A percentile compares a stretch with the other conserved stretches of the same genome.
These are phyloP conservation scores for Dromaius novaehollandiae DNA, from an alignment of 2,113 vertebrate genomes.

Conservation along the genomic window DNA sequence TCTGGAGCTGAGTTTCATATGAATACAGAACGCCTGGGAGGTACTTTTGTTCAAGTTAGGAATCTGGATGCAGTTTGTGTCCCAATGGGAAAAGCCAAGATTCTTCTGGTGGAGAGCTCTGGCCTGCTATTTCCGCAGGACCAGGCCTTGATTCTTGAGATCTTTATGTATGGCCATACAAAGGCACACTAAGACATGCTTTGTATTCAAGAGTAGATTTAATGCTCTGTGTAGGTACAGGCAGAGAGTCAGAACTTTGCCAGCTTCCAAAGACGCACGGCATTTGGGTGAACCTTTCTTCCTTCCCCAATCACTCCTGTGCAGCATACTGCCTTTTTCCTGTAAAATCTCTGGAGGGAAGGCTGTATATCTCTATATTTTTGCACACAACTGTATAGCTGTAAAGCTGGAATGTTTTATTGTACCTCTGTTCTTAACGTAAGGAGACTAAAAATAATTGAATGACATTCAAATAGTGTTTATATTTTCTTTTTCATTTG, in stretches of 20 bases:
- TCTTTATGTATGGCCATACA: background rate
- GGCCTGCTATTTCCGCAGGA: background rate
- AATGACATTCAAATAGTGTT: background rate
- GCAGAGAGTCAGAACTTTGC: background rate
- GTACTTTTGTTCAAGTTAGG: background rate
- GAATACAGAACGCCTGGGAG: background rate
- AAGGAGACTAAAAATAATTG: background rate
- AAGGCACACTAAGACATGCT: background rate
- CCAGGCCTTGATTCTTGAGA: background rate
- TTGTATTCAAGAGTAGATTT: background rate
- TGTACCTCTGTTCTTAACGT: background rate
- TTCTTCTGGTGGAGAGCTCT: background rate
- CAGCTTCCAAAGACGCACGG: background rate
- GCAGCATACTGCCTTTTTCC: background rate
- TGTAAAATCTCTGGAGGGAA: background rate
- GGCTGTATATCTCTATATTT: background rate
- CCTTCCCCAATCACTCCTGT: background rate
- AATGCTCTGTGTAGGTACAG: background rate
- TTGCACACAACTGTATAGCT: background rate
- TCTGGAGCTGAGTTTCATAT: background rate
- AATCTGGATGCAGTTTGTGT: background rate
- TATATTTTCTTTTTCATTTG: background rate
- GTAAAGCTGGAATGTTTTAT: background rate
- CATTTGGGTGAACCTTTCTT: background rate
- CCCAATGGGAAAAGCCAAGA: background rate